Evolutionary conservation across 35 echinoderm and acorn worm species (phyloP).

Genomic region (Diadema setosum): DNA sequence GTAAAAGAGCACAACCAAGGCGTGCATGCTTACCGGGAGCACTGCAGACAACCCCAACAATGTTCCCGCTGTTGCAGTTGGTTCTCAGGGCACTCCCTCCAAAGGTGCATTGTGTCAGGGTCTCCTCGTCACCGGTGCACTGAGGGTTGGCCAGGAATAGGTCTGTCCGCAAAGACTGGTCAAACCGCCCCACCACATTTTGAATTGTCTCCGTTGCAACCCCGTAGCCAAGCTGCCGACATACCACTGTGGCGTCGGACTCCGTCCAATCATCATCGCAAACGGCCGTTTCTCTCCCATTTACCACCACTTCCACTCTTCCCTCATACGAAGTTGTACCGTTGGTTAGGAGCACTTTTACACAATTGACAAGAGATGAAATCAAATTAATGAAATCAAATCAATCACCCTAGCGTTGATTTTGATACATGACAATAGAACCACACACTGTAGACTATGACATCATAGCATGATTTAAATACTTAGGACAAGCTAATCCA

Average conservation of each 20-base stretch:
- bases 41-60: background rate
- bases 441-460: too few relatives aligned
- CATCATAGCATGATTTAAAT: too few relatives aligned
- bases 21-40: background rate
- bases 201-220: background rate
- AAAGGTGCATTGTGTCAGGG: background rate
- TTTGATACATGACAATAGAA: too few relatives aligned
- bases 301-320: background rate
- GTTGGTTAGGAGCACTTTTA: background rate
- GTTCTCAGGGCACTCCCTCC: background rate
- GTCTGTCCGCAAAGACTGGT: background rate
- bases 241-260: background rate
- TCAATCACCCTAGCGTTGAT: too few relatives aligned
- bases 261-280: background rate
- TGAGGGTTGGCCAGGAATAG: background rate
- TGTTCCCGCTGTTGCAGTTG: too few relatives aligned
- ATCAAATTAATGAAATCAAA: too few relatives aligned
- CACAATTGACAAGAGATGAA: too few relatives aligned
- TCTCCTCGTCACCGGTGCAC: background rate
- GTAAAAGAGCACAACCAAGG: background rate
- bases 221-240: background rate
- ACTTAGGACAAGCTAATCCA: too few relatives aligned
- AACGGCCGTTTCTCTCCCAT: background rate
- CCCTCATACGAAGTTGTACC: background rate
- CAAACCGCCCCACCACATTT: background rate